Evolutionary conservation across 2,888 invertebrate genomes (phyloP), one percentile per base, ranked within the genome.

Genomic region (Sisyra terminalis): DNA sequence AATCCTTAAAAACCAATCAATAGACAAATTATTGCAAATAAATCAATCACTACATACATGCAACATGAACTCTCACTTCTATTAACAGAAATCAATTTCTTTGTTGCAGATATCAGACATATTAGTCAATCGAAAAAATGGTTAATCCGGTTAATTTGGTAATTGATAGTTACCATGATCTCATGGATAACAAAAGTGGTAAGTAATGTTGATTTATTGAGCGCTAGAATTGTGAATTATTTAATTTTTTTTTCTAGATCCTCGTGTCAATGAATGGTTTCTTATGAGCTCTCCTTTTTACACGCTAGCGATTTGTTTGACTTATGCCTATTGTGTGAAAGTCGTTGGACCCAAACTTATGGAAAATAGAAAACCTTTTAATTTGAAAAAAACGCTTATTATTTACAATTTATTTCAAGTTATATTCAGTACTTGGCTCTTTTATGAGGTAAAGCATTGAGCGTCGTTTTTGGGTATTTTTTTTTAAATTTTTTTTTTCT

Each of bases 321-420:
- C 69, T 54, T 89, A 88, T 58, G 77, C 79, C 15, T 78, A 80
- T 55, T 71, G 74, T 56, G 82, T 82, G 43, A 82, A 79, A 68
- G 76, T 75, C 62, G 65, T 80, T 46, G 89, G 89, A 3, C 90
- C 90, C 30, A 75, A 71, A 53, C 56, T 85, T 18, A 92, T 92
- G 90, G 78, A 81, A 57, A 78, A 86, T 61, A 72, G 88, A 57
- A 80, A 85, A 64, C 83, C 90, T 0, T 80, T 80, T 52, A 72
- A 86, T 52, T 65, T 90, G 39, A 74, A 79, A 49, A 70, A 69
- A 50, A 62, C 83, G 29, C 70, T 92, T 52, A 73, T 90, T 49
- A 71, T 74, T 53, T 92, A 90, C 63, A 92, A 92, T 64, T 69
- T 85, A 42, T 68, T 79, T 46, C 89, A 90, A 78, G 83, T 86